Evolutionary conservation across 2,797 vertebrate species (phyloP).

Genomic region (Halcyon chelicuti): DNA sequence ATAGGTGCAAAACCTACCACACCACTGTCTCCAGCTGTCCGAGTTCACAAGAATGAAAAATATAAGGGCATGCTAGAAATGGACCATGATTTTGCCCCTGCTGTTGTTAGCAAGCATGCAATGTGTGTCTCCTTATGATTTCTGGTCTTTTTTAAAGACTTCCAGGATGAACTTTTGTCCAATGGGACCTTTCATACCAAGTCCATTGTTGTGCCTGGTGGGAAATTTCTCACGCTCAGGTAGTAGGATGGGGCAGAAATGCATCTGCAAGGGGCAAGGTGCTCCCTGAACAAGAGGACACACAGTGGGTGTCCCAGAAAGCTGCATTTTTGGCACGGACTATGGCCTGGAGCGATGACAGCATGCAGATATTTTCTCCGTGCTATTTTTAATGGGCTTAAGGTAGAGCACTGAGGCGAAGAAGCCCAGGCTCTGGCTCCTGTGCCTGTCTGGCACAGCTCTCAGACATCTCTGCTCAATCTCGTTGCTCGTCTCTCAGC

Average conservation of each 20-base stretch:
- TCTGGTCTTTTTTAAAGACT: background rate
- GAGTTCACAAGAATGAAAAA: background rate
- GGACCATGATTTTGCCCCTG: background rate
- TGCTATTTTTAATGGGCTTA: background rate
- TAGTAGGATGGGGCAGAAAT: background rate
- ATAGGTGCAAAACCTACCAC: background rate
- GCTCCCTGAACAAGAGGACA: background rate
- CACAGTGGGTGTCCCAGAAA: background rate
- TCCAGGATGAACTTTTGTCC: background rate
- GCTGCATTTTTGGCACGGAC: background rate
- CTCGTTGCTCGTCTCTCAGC: background rate
- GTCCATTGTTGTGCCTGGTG: background rate
- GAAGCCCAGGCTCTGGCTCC: background rate
- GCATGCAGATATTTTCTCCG: fast-evolving
- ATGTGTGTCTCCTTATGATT: background rate
- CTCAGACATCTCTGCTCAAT: background rate
- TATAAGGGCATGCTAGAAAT: background rate
- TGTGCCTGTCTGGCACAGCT: fast-evolving
- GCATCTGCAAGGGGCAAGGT: background rate
- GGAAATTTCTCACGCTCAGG: background rate
- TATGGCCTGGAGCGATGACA: fast-evolving
- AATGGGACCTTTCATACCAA: background rate
- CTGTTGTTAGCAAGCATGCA: background rate
- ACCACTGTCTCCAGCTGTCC: background rate
- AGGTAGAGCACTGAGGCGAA: background rate